Conservation (phyloP, 2,113 vertebrate species). For the Butastur rufipennis region DNA sequence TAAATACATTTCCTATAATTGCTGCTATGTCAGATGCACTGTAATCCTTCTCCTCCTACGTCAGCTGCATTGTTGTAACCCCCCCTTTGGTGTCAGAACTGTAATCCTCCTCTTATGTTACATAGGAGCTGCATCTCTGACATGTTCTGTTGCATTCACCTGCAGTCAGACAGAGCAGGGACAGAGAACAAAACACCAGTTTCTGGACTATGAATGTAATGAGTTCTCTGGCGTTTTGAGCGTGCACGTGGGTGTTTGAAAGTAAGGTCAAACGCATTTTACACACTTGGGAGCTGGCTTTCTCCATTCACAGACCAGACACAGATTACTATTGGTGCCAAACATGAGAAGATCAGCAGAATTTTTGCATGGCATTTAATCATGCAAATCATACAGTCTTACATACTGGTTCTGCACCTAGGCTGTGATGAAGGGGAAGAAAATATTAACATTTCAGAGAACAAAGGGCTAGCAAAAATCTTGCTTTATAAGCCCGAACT, state of each 20-base stretch:
- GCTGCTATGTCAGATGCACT: conserved; percentile 42
- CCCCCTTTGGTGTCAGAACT: background rate
- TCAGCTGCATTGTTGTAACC: conserved; percentile 60
- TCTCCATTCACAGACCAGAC: background rate
- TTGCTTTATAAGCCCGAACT: background rate
- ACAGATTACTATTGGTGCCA: background rate
- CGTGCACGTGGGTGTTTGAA: background rate
- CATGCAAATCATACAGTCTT: background rate
- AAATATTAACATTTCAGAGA: background rate
- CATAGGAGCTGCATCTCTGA: conserved; percentile 15
- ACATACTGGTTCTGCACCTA: background rate
- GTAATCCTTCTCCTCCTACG: conserved; percentile 31
- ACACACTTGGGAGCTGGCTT: background rate
- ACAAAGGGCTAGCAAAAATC: background rate
- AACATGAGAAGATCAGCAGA: background rate
- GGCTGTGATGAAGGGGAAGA: background rate
- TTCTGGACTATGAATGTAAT: background rate
- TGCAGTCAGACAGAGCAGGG: background rate
- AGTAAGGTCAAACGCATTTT: background rate
- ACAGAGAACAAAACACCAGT: background rate
- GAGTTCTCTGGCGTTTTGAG: background rate
- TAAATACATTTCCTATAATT: conserved; percentile 45
- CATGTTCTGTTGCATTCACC: conserved; percentile 8
- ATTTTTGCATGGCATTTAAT: background rate
- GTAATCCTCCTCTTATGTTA: conserved; percentile 33